phyloP scores from a whole-genome alignment of 92 coral and sea anemone genomes.

The Siderastrea radians region DNA sequence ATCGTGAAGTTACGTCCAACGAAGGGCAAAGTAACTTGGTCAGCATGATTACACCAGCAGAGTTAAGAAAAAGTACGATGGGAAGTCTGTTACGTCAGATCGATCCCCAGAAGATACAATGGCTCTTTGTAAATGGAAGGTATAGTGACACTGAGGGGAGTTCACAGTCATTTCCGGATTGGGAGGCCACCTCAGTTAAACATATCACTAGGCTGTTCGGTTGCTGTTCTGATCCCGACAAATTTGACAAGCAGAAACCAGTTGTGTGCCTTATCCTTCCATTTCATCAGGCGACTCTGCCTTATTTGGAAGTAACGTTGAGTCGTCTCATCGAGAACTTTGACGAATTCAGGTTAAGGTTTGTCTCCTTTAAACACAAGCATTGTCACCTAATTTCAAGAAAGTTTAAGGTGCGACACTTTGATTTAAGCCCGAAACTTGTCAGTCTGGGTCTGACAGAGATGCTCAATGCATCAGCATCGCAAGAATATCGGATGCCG shows the following conservation, averaged over 20 bases:
- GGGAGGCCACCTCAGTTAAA: conserved; percentile 81
- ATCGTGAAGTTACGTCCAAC: conserved; percentile 63
- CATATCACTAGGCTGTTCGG: conserved; percentile 76
- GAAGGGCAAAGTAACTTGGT: conserved; percentile 72
- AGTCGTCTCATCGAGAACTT: conserved; percentile 82
- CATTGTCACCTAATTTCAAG: background rate
- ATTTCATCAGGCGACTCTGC: conserved; percentile 52
- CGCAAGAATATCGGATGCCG: conserved; percentile 78
- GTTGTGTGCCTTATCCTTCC: conserved; percentile 86
- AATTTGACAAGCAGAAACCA: conserved; percentile 86
- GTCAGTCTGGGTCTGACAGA: conserved; percentile 68
- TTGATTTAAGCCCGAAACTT: conserved; percentile 66
- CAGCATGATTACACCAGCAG: conserved; percentile 85
- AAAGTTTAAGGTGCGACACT: conserved; percentile 5
- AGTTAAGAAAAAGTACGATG: conserved; percentile 59
- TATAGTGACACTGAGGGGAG: conserved; percentile 74
- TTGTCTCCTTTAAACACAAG: conserved; percentile 63
- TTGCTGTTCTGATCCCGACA: conserved; percentile 89
- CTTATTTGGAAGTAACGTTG: conserved; percentile 74
- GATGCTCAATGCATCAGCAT: conserved; percentile 39
- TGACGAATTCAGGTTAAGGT: conserved; percentile 60
- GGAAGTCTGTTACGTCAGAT: conserved; percentile 70
- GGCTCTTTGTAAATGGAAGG: conserved; percentile 93
- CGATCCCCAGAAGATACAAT: conserved; percentile 81
- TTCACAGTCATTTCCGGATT: conserved; percentile 59